A percentile compares a stretch with the other conserved stretches of the same genome.
phyloP scores from a whole-genome alignment of 35 echinoderm and acorn worm genomes.

The Diadema setosum region DNA sequence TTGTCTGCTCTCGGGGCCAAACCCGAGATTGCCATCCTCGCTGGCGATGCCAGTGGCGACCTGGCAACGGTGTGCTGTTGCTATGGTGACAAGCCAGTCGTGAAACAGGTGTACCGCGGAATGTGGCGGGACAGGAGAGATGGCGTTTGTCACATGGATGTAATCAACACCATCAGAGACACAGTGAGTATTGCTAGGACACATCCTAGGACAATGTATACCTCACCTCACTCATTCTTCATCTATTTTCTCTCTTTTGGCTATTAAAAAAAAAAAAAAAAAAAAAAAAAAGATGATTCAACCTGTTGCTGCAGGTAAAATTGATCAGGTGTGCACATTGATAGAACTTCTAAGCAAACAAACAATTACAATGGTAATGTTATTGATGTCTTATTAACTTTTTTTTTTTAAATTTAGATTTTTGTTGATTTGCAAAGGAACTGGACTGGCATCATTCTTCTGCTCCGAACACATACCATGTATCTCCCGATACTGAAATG shows the following conservation, averaged over 20 bases:
- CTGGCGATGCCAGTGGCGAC: neutral
- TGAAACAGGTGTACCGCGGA: neutral
- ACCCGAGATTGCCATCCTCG: neutral
- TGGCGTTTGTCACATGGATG: neutral
- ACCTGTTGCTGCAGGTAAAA: too few species aligned
- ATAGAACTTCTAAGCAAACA: too few species aligned
- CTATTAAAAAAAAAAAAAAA: too few species aligned
- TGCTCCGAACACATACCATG: too few species aligned
- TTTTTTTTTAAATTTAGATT: too few species aligned
- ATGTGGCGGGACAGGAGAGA: slow-evolving; percentile 1
- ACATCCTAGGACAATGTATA: neutral
- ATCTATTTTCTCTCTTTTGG: neutral
- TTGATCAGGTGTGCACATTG: too few species aligned
- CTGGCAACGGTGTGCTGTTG: neutral
- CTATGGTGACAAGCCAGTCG: neutral
- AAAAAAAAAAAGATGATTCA: too few species aligned
- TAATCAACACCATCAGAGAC: neutral
- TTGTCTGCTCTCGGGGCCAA: neutral
- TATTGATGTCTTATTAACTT: too few species aligned
- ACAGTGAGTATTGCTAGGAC: neutral
- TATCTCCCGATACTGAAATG: too few species aligned
- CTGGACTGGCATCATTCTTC: too few species aligned
- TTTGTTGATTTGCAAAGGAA: too few species aligned
- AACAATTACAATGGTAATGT: too few species aligned
- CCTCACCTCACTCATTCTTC: neutral